These are phyloP conservation scores for Mechanitis mazaeus DNA, from an alignment of 2,888 invertebrate genomes.

Conservation along the genomic window DNA sequence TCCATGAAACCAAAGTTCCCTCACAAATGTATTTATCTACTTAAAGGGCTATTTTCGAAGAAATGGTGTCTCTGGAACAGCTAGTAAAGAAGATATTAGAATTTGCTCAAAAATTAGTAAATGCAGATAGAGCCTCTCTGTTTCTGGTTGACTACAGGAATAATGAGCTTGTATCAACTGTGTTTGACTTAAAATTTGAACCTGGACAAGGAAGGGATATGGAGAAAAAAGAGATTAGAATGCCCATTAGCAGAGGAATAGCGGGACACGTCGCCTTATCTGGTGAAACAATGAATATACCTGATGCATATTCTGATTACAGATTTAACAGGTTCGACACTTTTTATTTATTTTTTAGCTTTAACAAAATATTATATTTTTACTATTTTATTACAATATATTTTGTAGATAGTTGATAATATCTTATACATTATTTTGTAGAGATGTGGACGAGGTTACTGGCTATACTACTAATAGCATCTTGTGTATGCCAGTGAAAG, in stretches of 20 bases:
- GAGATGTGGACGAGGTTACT: constrained; percentile 81
- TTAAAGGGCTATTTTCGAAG: constrained; percentile 89
- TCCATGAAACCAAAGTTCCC: too few relatives aligned
- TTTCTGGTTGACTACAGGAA: constrained; percentile 86
- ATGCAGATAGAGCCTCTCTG: constrained; percentile 89
- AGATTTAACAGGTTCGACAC: constrained; percentile 79
- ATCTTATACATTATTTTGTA: constrained; percentile 30
- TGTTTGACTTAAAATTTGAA: constrained; percentile 81
- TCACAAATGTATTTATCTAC: background rate
- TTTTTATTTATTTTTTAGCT: too few relatives aligned
- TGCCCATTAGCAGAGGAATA: constrained; percentile 86
- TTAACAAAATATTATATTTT: background rate
- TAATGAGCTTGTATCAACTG: constrained; percentile 86
- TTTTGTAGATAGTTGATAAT: background rate
- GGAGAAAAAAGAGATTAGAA: constrained; percentile 77
- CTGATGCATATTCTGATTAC: constrained; percentile 87
- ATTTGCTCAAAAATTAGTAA: constrained; percentile 87
- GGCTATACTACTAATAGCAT: constrained; percentile 84
- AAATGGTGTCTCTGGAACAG: constrained; percentile 89
- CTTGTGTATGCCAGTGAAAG: constrained; percentile 92
- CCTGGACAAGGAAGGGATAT: constrained; percentile 42
- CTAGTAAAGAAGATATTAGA: constrained; percentile 90
- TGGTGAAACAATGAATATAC: constrained; percentile 87
- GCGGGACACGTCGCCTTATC: constrained; percentile 89
- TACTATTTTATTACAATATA: background rate